Conservation (phyloP, 2,113 vertebrate genomes). For the Indri indri region DNA sequence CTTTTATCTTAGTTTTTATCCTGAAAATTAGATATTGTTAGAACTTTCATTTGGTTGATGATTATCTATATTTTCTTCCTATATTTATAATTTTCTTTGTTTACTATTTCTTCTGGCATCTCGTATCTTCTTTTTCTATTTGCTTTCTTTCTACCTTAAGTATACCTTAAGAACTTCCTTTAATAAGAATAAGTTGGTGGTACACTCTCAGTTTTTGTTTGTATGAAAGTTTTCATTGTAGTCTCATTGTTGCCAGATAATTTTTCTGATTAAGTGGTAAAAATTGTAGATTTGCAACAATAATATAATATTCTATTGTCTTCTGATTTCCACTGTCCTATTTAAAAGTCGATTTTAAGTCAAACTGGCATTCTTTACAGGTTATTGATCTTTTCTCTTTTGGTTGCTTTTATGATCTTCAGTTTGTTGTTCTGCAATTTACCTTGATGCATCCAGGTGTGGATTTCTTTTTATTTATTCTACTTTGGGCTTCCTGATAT, state of each 20-base stretch:
- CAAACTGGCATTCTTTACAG: not conserved
- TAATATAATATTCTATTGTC: not conserved
- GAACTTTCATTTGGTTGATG: not conserved
- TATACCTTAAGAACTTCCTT: not conserved
- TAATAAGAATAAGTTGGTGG: not conserved
- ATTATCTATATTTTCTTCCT: not conserved
- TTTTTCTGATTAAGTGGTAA: not conserved
- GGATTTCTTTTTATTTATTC: not conserved
- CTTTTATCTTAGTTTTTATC: not conserved
- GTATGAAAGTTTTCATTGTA: not conserved
- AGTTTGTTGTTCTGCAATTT: not conserved
- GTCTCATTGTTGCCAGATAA: not conserved
- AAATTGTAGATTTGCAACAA: not conserved
- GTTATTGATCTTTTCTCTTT: not conserved
- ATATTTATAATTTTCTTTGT: not conserved
- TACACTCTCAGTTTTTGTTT: not conserved
- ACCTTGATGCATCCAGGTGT: not conserved
- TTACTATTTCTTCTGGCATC: not conserved
- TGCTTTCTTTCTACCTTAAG: not conserved
- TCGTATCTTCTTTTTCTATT: not conserved
- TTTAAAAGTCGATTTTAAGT: not conserved
- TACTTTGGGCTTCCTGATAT: not conserved
- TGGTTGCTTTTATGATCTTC: not conserved
- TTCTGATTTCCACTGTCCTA: not conserved
- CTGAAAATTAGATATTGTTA: not conserved